A percentile compares a stretch with the other conserved stretches of the same genome.
phyloP scores from a whole-genome alignment of 2,113 vertebrate genomes.

The Pluvianellus socialis region DNA sequence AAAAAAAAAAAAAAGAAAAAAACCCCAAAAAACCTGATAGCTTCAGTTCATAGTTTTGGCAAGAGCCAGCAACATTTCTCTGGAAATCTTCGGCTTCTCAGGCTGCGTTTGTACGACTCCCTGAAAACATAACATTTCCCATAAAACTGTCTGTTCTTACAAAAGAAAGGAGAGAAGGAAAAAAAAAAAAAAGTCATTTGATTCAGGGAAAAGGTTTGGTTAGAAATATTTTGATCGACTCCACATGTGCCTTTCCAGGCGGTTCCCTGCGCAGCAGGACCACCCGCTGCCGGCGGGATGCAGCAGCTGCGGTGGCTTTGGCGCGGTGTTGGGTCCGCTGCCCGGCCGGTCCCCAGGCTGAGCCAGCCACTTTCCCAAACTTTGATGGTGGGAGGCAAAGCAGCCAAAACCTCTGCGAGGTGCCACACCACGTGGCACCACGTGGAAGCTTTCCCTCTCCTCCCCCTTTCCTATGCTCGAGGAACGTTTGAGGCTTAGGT shows the following conservation, averaged over 20 bases:
- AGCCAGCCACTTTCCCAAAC: background rate
- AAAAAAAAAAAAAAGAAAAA: background rate
- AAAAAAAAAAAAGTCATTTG: background rate
- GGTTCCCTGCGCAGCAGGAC: background rate
- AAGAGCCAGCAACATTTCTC: background rate
- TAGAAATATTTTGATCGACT: background rate
- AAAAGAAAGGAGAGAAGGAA: background rate
- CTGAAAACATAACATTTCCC: background rate
- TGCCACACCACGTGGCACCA: rapidly evolving
- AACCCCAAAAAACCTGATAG: background rate
- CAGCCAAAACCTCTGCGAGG: background rate
- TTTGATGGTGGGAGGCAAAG: background rate
- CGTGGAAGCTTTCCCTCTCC: background rate
- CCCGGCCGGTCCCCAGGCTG: background rate
- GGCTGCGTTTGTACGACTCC: background rate
- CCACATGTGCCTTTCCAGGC: background rate
- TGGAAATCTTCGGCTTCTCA: background rate
- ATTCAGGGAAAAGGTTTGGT: background rate
- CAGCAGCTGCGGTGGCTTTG: background rate
- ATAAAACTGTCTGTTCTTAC: background rate
- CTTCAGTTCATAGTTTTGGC: background rate
- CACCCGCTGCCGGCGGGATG: background rate
- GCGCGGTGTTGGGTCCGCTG: rapidly evolving
- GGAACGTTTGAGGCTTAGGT: background rate
- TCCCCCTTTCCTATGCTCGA: background rate